Percentiles rank a stretch among this genome's conserved stretches.
Evolutionary conservation across 2,888 invertebrate genomes (phyloP).

Genomic region (Diplazon laetatorius): DNA sequence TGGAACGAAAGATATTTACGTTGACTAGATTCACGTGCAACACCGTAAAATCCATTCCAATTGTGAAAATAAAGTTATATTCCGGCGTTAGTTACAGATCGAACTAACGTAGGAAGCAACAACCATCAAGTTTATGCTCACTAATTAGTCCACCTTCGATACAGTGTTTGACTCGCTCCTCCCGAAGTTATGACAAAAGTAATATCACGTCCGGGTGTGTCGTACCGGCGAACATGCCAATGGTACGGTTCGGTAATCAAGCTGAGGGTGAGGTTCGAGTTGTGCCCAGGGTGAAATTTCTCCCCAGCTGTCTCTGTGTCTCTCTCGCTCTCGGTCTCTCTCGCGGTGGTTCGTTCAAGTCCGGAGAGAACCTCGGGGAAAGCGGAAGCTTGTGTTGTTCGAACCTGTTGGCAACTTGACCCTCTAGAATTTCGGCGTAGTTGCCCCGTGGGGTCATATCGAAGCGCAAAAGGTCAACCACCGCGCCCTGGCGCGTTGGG

Average conservation of each 20-base stretch:
- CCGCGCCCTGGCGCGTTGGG: neutral
- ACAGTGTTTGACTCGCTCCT: neutral
- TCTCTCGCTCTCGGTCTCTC: neutral
- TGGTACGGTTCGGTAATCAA: slow-evolving; percentile 1
- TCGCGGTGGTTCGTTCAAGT: slow-evolving; percentile 17
- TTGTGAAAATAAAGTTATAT: neutral
- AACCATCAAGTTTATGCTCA: slow-evolving; percentile 13
- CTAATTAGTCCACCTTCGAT: slow-evolving; percentile 20
- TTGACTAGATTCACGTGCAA: neutral
- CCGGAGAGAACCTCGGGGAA: slow-evolving; percentile 3
- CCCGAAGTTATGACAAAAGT: neutral
- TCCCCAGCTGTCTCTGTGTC: neutral
- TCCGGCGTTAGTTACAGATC: neutral
- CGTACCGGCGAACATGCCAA: neutral
- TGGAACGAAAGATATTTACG: neutral
- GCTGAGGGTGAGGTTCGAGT: neutral
- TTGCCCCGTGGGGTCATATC: slow-evolving; percentile 7
- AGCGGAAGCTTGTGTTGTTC: slow-evolving; percentile 7
- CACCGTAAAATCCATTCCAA: neutral
- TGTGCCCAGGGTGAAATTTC: neutral
- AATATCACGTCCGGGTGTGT: neutral
- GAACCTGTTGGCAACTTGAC: slow-evolving; percentile 19
- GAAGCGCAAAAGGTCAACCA: slow-evolving; percentile 1
- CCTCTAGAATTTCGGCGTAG: slow-evolving; percentile 3
- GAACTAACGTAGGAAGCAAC: slow-evolving; percentile 1